Evolutionary conservation across 2,888 invertebrate genomes (phyloP).

Genomic region (Hirtodrosophila histrioides): DNA sequence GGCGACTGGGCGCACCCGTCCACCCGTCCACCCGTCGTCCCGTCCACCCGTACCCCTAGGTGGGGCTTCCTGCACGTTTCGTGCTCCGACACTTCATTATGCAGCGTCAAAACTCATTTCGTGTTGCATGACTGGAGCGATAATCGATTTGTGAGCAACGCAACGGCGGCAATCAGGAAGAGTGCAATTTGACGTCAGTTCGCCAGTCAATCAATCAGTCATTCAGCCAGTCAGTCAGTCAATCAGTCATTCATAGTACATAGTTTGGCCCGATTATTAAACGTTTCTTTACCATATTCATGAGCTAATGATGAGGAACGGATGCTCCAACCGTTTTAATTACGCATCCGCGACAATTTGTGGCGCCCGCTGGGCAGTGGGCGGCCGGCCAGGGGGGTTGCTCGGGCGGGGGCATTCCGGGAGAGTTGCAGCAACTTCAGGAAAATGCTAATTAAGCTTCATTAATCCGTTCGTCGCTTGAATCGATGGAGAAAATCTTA

Average conservation of each 20-base stretch:
- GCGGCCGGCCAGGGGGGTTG: not conserved
- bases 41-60: not conserved
- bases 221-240: constrained; percentile 28
- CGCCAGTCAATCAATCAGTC: constrained; percentile 44
- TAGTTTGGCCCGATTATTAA: constrained; percentile 40
- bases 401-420: not conserved
- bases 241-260: constrained; percentile 23
- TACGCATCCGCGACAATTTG: constrained; percentile 57
- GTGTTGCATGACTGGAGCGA: constrained; percentile 65
- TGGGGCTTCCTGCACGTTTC: constrained; percentile 15
- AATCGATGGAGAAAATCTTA: constrained; percentile 39
- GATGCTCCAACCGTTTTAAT: constrained; percentile 65
- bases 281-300: constrained; percentile 58
- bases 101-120: constrained; percentile 59
- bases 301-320: constrained; percentile 62
- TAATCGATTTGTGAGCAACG: constrained; percentile 67
- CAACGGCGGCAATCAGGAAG: constrained; percentile 64
- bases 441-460: constrained; percentile 69
- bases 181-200: constrained; percentile 65
- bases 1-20: not conserved
- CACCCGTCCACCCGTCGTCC: no score
- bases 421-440: constrained; percentile 48
- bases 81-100: constrained; percentile 42
- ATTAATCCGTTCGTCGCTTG: constrained; percentile 62
- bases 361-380: constrained; percentile 25